Evolutionary conservation across 23 tunicate species (phyloP).

Genomic region (Halocynthia aurantium): DNA sequence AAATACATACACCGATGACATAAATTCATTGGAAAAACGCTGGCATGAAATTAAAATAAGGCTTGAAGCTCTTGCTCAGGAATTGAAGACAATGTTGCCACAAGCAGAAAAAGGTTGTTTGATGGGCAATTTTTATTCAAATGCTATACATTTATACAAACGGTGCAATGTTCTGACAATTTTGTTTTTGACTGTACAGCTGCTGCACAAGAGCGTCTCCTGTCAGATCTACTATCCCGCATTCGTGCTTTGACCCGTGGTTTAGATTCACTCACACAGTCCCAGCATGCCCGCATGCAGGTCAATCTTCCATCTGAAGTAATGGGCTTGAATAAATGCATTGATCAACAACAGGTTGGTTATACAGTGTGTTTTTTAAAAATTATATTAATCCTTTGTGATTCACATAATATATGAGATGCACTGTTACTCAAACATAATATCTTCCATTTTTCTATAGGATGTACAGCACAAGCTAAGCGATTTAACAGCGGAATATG

Average conservation of each 20-base stretch:
- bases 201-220: slow-evolving; percentile 17
- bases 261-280: slow-evolving; percentile 18
- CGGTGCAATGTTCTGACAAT: background rate
- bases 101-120: slow-evolving; percentile 21
- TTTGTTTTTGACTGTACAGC: slow-evolving; percentile 19
- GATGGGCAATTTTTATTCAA: background rate
- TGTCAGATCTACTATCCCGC: slow-evolving; percentile 29
- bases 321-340: slow-evolving; percentile 53
- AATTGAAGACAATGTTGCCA: slow-evolving; percentile 14
- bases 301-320: slow-evolving; percentile 46
- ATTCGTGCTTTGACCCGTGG: slow-evolving; percentile 34
- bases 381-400: background rate
- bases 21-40: slow-evolving; percentile 19
- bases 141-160: background rate
- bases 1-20: slow-evolving; percentile 12
- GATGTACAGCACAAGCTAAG: slow-evolving; percentile 9
- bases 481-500: slow-evolving; percentile 7
- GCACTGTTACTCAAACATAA: background rate
- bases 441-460: background rate
- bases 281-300: slow-evolving; percentile 41
- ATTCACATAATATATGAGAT: background rate
- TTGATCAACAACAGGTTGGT: slow-evolving; percentile 45
- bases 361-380: background rate
- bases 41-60: slow-evolving; percentile 53
- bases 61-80: slow-evolving; percentile 3